Evolutionary conservation across 2,888 invertebrate species (phyloP), one percentile per base, ranked within the genome.

Genomic region (Diachrysia chrysitis): DNA sequence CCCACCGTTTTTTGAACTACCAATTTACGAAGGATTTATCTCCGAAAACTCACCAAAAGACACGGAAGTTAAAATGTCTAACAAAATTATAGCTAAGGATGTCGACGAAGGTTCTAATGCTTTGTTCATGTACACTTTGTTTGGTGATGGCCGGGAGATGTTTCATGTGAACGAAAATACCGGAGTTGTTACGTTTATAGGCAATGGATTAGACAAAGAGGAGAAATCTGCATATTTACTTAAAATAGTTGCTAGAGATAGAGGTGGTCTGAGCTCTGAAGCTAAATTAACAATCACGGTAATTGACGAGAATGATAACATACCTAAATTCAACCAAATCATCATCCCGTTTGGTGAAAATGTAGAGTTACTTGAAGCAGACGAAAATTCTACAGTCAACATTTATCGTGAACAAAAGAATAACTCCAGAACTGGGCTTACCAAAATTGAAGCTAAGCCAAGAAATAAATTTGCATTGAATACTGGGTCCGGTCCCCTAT

Each of bases 301-400:
- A 25, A 96, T 96, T 5, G 98, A 98, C 87, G 97, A 97, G 84
- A 98, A 98, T 85, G 98, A 98, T 86, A 98, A 98, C 87, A 86
- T 96, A 16, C 98, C 98, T 0, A 94, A 94, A 60, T 97, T 97
- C 81, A 96, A 96, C 64, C 96, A 97, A 84, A 96, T 98, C 79
- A 95, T 96, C 0, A 96, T 98, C 46, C 96, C 97, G 5, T 95
- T 97, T 60, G 97, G 97, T 64, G 96, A 97, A 77, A 96, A 96
- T 10, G 93, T 97, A 23, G 96, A 97, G 68, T 95, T 98, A 35
- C 85, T 97, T 1, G 97, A 97, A 84, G 95, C 96, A 19, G 96
- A 96, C 66, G 96, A 96, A 54, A 93, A 94, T 81, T 95, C 95
- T 21, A 86, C 83, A 61, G 84, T 95, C 0, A 95, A 92, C 82